Percentiles rank a stretch among this genome's conserved stretches.
These are phyloP conservation scores for Marasmarcha lunaedactyla DNA, from an alignment of 2,888 invertebrate species.

Conservation along the genomic window DNA sequence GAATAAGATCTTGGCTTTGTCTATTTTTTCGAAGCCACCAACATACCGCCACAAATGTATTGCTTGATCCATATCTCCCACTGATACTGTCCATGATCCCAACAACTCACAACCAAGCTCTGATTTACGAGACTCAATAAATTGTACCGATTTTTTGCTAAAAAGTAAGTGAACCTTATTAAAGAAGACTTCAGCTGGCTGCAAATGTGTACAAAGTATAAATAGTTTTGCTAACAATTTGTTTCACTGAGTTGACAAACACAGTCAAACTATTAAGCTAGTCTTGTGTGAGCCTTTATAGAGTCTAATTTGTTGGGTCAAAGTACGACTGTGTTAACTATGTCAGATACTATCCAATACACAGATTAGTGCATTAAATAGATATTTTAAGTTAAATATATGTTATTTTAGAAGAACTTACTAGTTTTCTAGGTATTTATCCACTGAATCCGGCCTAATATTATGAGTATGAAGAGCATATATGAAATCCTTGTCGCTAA, in stretches of 20 bases:
- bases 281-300: too few species aligned
- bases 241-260: not conserved
- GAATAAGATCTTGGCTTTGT: constrained; percentile 79
- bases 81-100: constrained; percentile 96
- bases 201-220: too few species aligned
- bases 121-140: constrained; percentile 79
- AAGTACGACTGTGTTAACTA: too few species aligned
- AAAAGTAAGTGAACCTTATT: too few species aligned
- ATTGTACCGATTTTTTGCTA: constrained; percentile 83
- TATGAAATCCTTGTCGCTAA: constrained; percentile 95
- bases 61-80: constrained; percentile 97
- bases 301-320: too few species aligned
- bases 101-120: constrained; percentile 87
- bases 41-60: constrained; percentile 96
- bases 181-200: too few species aligned
- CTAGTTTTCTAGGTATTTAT: constrained; percentile 91
- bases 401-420: constrained; percentile 66
- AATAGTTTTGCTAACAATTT: not conserved
- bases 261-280: too few species aligned
- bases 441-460: constrained; percentile 89
- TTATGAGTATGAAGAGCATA: constrained; percentile 97
- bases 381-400: not conserved
- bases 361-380: too few species aligned
- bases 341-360: too few species aligned
- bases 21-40: constrained; percentile 91